phyloP scores from a whole-genome alignment of 1,140 invertebrate genomes.

The Rhagoletis zephyria region DNA sequence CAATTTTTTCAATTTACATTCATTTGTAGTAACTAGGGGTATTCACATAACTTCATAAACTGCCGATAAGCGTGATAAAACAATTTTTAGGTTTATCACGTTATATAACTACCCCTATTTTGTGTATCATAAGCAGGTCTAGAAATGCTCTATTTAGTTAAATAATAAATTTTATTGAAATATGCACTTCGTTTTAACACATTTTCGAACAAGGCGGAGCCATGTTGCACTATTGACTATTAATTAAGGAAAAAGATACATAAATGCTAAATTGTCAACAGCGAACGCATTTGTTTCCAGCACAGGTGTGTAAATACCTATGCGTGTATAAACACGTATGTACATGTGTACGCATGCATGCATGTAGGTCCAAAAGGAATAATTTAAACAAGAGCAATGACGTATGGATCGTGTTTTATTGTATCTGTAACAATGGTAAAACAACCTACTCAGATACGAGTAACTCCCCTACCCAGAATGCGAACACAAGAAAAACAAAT shows the following conservation, averaged over 20 bases:
- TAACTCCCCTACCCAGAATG: neutral
- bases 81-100: too few species aligned
- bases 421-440: neutral
- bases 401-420: too few species aligned
- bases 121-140: neutral
- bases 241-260: slow-evolving; percentile 38
- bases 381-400: too few species aligned
- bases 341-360: neutral
- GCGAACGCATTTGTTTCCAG: neutral
- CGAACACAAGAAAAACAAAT: neutral
- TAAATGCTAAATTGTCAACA: slow-evolving; percentile 32
- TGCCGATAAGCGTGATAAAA: too few species aligned
- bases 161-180: slow-evolving; percentile 39
- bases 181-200: neutral
- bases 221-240: neutral
- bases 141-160: slow-evolving; percentile 16
- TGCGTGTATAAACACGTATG: neutral
- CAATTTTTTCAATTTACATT: too few species aligned
- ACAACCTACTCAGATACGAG: neutral
- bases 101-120: too few species aligned
- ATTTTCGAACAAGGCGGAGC: neutral
- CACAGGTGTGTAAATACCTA: neutral
- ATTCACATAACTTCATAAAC: too few species aligned
- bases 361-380: too few species aligned
- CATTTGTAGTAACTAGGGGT: too few species aligned